A percentile compares a stretch with the other conserved stretches of the same genome.
Evolutionary conservation across 2,113 vertebrate genomes (phyloP).

Genomic region (Corythornis vintsioides): DNA sequence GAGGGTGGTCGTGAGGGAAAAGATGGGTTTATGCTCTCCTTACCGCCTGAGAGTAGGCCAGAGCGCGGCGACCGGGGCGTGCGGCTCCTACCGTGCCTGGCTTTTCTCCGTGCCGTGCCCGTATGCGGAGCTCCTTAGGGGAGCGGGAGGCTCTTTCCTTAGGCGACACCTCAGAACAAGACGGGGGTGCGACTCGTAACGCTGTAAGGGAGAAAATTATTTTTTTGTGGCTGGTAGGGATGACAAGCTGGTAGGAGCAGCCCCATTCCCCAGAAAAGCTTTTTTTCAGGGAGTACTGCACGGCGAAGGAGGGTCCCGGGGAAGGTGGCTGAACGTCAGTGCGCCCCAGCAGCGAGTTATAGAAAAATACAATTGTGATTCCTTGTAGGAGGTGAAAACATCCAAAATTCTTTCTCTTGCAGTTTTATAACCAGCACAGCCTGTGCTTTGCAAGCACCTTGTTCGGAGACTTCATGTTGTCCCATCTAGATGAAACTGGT

Average conservation of each 20-base stretch:
- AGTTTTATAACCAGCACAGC: constrained; percentile 6
- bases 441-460: background rate
- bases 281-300: background rate
- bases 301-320: background rate
- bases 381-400: background rate
- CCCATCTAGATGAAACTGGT: background rate
- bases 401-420: background rate
- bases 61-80: background rate
- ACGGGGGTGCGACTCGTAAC: background rate
- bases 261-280: accelerated
- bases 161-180: background rate
- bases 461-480: constrained; percentile 2
- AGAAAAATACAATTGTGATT: background rate
- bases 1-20: no score
- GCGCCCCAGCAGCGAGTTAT: background rate
- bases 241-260: background rate
- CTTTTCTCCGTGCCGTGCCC: background rate
- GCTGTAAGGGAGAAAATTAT: background rate
- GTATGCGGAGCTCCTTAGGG: background rate
- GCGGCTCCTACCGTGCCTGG: no score
- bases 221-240: background rate
- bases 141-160: background rate
- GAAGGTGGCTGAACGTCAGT: background rate
- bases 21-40: background rate
- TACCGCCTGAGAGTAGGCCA: no score